Percentiles rank a stretch among this genome's conserved stretches.
These are phyloP conservation scores for Drosophila fungiperda DNA, from an alignment of 2,888 invertebrate species.

Conservation along the genomic window DNA sequence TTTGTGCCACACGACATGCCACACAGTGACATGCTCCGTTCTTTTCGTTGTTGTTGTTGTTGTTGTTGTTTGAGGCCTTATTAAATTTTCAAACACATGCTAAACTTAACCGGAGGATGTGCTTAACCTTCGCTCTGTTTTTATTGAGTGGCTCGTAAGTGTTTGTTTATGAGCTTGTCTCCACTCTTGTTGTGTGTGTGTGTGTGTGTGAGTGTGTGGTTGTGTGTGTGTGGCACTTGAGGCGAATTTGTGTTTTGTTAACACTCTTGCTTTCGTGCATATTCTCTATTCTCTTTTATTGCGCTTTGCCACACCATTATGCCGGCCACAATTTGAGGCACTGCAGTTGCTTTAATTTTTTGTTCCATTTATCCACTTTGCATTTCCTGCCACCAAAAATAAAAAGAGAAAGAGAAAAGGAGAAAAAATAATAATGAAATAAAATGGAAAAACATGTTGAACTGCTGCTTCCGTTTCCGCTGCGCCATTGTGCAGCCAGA, in stretches of 20 bases:
- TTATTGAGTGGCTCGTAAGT: slow-evolving; percentile 76
- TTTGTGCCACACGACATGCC: slow-evolving; percentile 28
- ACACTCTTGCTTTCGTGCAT: slow-evolving; percentile 26
- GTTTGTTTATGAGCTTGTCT: slow-evolving; percentile 64
- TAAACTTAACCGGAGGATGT: slow-evolving; percentile 78
- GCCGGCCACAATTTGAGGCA: slow-evolving; percentile 42
- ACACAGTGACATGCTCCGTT: slow-evolving; percentile 18
- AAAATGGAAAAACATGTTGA: slow-evolving; percentile 50
- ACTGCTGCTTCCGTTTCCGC: slow-evolving; percentile 80
- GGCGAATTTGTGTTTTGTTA: slow-evolving; percentile 32
- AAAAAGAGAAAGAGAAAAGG: slow-evolving; percentile 18
- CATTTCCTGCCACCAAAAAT: slow-evolving; percentile 35
- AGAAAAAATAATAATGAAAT: slow-evolving; percentile 16
- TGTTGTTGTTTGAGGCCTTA: slow-evolving; percentile 50
- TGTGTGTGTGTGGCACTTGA: slow-evolving; percentile 9
- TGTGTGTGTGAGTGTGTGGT: neutral
- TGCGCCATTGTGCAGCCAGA: slow-evolving; percentile 77
- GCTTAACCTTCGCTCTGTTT: slow-evolving; percentile 78
- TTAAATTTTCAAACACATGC: slow-evolving; percentile 79
- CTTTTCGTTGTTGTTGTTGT: slow-evolving; percentile 12
- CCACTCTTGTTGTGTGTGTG: slow-evolving; percentile 7
- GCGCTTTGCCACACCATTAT: slow-evolving; percentile 53
- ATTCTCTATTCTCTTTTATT: slow-evolving; percentile 32
- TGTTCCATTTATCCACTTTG: slow-evolving; percentile 42
- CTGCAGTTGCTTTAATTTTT: slow-evolving; percentile 54